Conservation (phyloP, 2,888 invertebrate genomes). For the Zeuzera pyrina region DNA sequence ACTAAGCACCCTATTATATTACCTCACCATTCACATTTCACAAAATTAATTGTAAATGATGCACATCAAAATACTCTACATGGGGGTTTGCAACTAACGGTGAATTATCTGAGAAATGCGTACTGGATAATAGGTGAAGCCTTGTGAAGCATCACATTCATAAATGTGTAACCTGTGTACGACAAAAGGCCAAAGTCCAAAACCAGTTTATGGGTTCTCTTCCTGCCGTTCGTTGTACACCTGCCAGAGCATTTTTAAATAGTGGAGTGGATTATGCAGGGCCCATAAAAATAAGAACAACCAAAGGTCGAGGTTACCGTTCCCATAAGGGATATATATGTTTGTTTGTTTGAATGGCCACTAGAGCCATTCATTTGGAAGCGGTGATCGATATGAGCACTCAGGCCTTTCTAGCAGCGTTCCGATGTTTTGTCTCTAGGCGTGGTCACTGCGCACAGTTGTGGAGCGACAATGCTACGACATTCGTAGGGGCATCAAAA, state of each 20-base stretch:
- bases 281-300: conserved; percentile 15
- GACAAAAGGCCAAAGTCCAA: neutral
- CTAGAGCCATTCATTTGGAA: conserved; percentile 24
- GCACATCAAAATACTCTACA: conserved; percentile 16
- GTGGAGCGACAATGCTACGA: conserved; percentile 17
- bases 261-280: conserved; percentile 19
- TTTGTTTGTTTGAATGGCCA: too few relatives aligned
- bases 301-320: conserved; percentile 14
- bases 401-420: conserved; percentile 20
- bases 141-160: neutral
- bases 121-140: conserved; percentile 14
- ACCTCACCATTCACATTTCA: conserved; percentile 6
- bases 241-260: conserved; percentile 13
- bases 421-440: conserved; percentile 15
- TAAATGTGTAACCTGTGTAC: neutral
- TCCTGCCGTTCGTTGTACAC: conserved; percentile 14
- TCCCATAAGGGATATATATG: conserved; percentile 18
- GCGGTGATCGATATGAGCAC: conserved; percentile 21
- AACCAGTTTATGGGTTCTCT: too few relatives aligned
- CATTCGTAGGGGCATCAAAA: conserved; percentile 13
- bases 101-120: conserved; percentile 12
- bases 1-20: conserved; percentile 15
- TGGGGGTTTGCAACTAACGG: conserved; percentile 15
- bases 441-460: too few relatives aligned
- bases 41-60: conserved; percentile 13